phyloP scores from a whole-genome alignment of 2,888 invertebrate genomes.

The Erebia palarica region DNA sequence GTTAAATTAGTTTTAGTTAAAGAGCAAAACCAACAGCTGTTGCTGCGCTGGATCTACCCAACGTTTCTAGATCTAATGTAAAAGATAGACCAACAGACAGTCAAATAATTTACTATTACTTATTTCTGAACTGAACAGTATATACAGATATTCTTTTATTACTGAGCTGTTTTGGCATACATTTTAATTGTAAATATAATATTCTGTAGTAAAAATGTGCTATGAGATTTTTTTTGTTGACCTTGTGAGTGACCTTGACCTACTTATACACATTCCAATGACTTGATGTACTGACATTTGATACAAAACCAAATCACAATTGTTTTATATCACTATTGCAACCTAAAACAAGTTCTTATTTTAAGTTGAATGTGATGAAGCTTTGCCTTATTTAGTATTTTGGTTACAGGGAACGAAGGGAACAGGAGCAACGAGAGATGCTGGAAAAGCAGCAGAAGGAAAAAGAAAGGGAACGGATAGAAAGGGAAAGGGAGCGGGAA shows the following conservation, averaged over 20 bases:
- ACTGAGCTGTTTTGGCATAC: background rate
- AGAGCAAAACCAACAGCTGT: no score
- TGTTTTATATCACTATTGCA: background rate
- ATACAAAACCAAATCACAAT: conserved; percentile 14
- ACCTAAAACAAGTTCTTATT: background rate
- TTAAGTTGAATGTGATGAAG: background rate
- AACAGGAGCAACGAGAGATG: conserved; percentile 82
- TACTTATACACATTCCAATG: conserved; percentile 25
- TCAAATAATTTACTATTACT: no score
- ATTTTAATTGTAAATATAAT: background rate
- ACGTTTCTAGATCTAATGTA: no score
- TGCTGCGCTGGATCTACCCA: no score
- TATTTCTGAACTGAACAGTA: no score
- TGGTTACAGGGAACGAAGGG: conserved; percentile 74
- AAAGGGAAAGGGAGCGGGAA: conserved; percentile 82
- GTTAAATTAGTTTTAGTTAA: no score
- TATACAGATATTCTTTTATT: no score
- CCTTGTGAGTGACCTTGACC: conserved; percentile 33
- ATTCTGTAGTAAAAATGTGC: background rate
- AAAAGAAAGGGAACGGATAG: conserved; percentile 84
- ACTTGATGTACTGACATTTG: background rate
- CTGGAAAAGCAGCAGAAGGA: conserved; percentile 87
- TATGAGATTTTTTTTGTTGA: conserved; percentile 2
- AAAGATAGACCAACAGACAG: no score
- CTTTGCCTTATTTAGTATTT: conserved; percentile 33